A percentile compares a stretch with the other conserved stretches of the same genome.
Evolutionary conservation across 2,113 vertebrate genomes (phyloP).

Genomic region (Tiliqua scincoides): DNA sequence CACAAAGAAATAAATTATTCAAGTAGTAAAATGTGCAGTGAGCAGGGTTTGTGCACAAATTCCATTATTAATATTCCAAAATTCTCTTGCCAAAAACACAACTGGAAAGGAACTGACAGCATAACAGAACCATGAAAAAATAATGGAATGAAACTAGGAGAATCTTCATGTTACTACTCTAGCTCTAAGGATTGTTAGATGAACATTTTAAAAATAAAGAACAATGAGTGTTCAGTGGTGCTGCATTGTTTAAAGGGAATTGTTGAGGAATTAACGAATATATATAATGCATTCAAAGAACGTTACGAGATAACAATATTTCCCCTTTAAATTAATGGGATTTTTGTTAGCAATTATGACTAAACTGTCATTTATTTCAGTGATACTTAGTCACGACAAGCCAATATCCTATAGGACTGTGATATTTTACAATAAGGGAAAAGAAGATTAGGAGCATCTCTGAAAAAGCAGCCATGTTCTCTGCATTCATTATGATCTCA

Average conservation of each 20-base stretch:
- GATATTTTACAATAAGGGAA: neutral
- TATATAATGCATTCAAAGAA: neutral
- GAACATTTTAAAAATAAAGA: neutral
- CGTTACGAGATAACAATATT: too few relatives aligned
- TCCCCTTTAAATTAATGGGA: too few relatives aligned
- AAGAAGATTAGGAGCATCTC: neutral
- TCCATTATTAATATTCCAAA: neutral
- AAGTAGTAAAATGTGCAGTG: neutral
- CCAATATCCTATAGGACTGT: neutral
- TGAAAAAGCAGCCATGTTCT: neutral
- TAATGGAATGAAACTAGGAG: neutral
- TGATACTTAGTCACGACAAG: too few relatives aligned
- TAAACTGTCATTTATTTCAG: too few relatives aligned
- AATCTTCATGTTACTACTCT: too few relatives aligned
- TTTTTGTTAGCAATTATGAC: too few relatives aligned
- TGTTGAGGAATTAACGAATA: neutral
- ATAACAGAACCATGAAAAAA: neutral
- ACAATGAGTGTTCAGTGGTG: neutral
- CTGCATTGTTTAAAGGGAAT: neutral
- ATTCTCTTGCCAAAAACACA: neutral
- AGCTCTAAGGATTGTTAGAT: neutral
- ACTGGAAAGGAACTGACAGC: neutral
- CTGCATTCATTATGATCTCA: neutral
- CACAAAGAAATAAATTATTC: neutral
- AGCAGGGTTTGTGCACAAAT: neutral